Conservation (phyloP, 2,888 invertebrate species). For the Drosophila neotestacea region DNA sequence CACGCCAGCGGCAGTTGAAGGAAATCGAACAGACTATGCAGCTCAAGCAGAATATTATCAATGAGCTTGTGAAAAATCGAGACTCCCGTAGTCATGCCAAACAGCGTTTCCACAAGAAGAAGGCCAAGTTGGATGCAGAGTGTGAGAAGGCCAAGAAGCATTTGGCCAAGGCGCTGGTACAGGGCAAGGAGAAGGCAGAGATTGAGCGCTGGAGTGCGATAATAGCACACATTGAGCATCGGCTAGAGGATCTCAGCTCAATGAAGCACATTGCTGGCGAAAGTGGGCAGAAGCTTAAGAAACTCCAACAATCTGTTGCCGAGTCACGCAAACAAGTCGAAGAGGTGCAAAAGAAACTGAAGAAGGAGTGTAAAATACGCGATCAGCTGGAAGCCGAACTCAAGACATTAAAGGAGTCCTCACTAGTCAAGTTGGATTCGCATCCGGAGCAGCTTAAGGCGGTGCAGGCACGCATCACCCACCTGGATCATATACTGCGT, state of each 20-base stretch:
- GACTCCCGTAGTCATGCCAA: constrained; percentile 87
- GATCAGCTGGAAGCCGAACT: constrained; percentile 89
- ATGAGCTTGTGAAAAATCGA: constrained; percentile 88
- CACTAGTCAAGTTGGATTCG: constrained; percentile 74
- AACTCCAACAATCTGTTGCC: constrained; percentile 90
- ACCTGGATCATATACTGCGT: constrained; percentile 89
- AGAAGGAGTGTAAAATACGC: constrained; percentile 90
- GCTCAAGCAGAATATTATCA: constrained; percentile 91
- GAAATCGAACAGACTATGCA: constrained; percentile 90
- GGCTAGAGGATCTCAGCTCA: constrained; percentile 86
- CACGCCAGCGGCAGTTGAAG: constrained; percentile 89
- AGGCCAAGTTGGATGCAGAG: constrained; percentile 87
- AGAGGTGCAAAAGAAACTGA: constrained; percentile 90
- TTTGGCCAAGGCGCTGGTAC: constrained; percentile 86
- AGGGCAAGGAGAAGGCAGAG: constrained; percentile 85
- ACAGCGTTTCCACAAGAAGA: constrained; percentile 88
- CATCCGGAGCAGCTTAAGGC: constrained; percentile 87
- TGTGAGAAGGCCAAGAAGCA: constrained; percentile 87
- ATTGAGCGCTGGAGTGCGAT: constrained; percentile 85
- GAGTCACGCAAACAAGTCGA: constrained; percentile 92
- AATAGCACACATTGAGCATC: constrained; percentile 86
- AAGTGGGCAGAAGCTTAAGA: constrained; percentile 88
- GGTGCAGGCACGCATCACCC: constrained; percentile 89
- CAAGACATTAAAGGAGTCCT: constrained; percentile 85
- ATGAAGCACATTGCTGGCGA: constrained; percentile 88